Evolutionary conservation across 2,113 vertebrate species (phyloP).

Genomic region (Peromyscus leucopus): DNA sequence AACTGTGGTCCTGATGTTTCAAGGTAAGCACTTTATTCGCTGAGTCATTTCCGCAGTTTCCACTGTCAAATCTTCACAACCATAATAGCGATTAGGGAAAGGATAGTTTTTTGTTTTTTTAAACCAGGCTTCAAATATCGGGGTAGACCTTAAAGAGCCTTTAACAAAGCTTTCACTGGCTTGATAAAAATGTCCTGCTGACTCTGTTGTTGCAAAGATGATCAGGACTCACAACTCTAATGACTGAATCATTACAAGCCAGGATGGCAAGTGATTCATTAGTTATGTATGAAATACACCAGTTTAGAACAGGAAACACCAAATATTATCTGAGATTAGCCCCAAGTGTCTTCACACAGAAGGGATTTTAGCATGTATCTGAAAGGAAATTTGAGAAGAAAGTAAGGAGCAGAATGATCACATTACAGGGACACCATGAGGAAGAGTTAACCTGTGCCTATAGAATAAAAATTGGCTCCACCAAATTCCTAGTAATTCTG

Average conservation of each 20-base stretch:
- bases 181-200: conserved; percentile 36
- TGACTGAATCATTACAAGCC: conserved; percentile 5
- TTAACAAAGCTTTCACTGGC: background rate
- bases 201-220: background rate
- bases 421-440: background rate
- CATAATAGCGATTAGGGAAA: background rate
- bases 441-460: background rate
- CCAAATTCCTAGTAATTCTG: background rate
- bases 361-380: background rate
- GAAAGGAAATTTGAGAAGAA: background rate
- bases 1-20: background rate
- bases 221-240: background rate
- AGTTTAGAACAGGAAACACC: background rate
- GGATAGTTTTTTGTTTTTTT: background rate
- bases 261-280: background rate
- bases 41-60: background rate
- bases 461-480: background rate
- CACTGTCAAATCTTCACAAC: background rate
- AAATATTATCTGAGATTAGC: background rate
- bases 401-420: background rate
- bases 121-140: background rate
- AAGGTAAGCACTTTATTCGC: background rate
- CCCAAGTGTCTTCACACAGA: background rate
- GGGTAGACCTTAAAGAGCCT: background rate
- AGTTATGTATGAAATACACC: background rate